Evolutionary conservation across 92 coral and sea anemone species (phyloP), one percentile per base, ranked within the genome.

Genomic region (Pocillopora grandis): DNA sequence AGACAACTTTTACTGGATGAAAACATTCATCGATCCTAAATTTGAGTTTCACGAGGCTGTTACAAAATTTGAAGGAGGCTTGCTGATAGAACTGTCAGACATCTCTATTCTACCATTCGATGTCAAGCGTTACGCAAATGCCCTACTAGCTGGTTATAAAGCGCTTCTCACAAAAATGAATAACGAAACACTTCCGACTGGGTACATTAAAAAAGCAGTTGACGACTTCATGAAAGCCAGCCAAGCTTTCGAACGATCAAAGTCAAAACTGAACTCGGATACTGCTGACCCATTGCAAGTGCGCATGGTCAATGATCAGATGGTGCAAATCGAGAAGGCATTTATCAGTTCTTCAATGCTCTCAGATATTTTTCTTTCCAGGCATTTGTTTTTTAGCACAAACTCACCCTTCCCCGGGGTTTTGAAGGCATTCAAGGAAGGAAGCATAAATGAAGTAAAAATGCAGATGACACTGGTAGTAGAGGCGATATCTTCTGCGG

Each of bases 1-100:
- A 2, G 99, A 96, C 76, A 96, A 92, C 12, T 96, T 95, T 81
- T 83, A 89, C 62, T 95, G 97, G 97, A 86, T 96, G 82, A 94
- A 92, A 62, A 91, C 73, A 21, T 94, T 94, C 62, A 67, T 92
- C 48, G 99, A 96, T 69, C 98, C 99, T 19, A 63, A 86, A 57
- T 96, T 90, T 60, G 89, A 93, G 52, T 90, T 90, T 61, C 99
- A 96, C 80, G 85, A 90, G 76, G 89, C 98, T 1, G 88, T 96
- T 78, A 92, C 99, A 9, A 88, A 90, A 71, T 89, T 96, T 66
- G 91, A 86, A 31, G 99, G 97, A 0, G 94, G 90, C 0, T 79
- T 96, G 80, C 88, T 94, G 52, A 85, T 92, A 12, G 95, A 92
- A 0, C 69, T 96, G 58, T 94, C 93, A 9, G 98, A 96, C 85